Evolutionary conservation across 2,113 vertebrate species (phyloP), one percentile per base, ranked within the genome.

Genomic region (Callocephalon fimbriatum): DNA sequence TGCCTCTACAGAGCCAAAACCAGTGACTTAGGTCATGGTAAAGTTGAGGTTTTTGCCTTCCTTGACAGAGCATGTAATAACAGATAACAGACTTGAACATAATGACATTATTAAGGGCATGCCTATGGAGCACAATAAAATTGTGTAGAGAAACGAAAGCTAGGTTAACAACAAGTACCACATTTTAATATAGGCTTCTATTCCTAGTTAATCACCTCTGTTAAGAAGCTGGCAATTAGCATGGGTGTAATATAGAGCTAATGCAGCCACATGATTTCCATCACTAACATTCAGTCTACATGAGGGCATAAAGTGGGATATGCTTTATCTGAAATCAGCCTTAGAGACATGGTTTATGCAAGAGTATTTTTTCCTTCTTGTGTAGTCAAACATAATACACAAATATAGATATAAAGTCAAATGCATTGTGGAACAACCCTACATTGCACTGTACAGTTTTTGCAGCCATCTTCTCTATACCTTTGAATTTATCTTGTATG

Each of bases 131-230:
- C 13, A 73, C 6, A 53, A 31, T 45, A 40, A 65, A 72, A 26
- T 10, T 35, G 2, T 45, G 29, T 11, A n/a, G 26, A 44, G 18
- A 32, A 22, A 40, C 0, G 2, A 6, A 38, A 68, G 12, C 1
- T 25, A 56, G 20, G 35, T 7, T 44, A 44, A 76, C 37, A 44
- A 15, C 35, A 68, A 68, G 35, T 38, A 63, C 7, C 10, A 27
- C 7, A n/a, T 6, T 53, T 45, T 15, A 79, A 59, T 9, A 48
- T 15, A 90, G 31, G 6, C 10, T 65, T 75, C 32, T 62, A 22
- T 54, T 62, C 32, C 2, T 7, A 15, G 26, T 61, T 56, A 40
- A 83, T 74, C 18, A 76, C 4, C 18, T 68, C 14, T 47, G 10
- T 27, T 56, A 76, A 29, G 35, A 88, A 86, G 13, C 12, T 76